Evolutionary conservation across 2,888 invertebrate genomes (phyloP).

Genomic region (Tiphia femorata): DNA sequence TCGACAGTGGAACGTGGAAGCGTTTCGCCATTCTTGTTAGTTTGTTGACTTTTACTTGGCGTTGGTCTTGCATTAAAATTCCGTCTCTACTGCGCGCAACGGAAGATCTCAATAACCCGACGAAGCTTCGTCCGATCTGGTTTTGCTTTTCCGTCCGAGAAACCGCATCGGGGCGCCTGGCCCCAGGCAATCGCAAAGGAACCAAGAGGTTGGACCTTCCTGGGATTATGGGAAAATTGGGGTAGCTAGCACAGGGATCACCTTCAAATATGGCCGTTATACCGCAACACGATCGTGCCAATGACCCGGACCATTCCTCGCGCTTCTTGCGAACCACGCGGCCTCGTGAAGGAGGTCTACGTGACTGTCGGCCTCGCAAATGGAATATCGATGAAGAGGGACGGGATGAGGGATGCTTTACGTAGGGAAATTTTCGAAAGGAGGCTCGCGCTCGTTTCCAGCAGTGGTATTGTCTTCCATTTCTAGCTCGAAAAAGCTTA

Average conservation of each 20-base stretch:
- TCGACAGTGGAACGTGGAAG: no score
- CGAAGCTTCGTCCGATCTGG: no score
- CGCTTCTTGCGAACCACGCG: background rate
- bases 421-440: no score
- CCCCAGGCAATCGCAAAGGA: background rate
- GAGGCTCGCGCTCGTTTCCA: no score
- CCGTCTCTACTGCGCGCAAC: no score
- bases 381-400: slow-evolving; percentile 43
- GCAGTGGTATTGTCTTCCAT: background rate
- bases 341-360: slow-evolving; percentile 2
- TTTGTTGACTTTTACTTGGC: no score
- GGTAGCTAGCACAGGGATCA: slow-evolving; percentile 41
- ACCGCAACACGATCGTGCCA: slow-evolving; percentile 22
- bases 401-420: no score
- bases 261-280: slow-evolving; percentile 33
- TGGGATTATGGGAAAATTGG: slow-evolving; percentile 54
- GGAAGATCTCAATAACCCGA: no score
- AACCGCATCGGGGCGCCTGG: no score
- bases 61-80: no score
- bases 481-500: background rate
- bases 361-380: slow-evolving; percentile 31
- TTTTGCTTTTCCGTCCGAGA: no score
- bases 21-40: no score
- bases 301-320: slow-evolving; percentile 23
- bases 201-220: slow-evolving; percentile 26